A percentile compares a stretch with the other conserved stretches of the same genome.
Evolutionary conservation across 1,140 invertebrate species (phyloP).

Genomic region (Sesamia nonagrioides): DNA sequence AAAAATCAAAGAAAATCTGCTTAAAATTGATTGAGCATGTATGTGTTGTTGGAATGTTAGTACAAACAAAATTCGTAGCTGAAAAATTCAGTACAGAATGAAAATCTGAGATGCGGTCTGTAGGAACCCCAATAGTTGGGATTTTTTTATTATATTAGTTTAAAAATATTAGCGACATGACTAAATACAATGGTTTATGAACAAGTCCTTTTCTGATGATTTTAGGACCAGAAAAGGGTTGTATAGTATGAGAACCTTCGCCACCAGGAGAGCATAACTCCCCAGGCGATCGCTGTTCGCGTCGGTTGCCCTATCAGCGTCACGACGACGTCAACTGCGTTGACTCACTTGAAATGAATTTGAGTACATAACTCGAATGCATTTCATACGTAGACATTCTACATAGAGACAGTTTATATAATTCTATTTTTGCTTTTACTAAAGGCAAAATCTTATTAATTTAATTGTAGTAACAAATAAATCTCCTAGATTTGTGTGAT

Average conservation of each 20-base stretch:
- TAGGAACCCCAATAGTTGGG: not conserved
- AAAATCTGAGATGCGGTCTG: not conserved
- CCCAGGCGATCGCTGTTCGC: conserved; percentile 58
- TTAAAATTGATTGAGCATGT: no score
- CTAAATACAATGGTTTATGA: conserved; percentile 55
- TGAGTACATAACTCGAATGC: conserved; percentile 43
- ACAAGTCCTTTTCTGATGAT: conserved; percentile 61
- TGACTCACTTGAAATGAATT: conserved; percentile 63
- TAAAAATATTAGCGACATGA: conserved; percentile 11
- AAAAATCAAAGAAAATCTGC: no score
- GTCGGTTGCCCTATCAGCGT: conserved; percentile 57
- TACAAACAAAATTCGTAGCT: not conserved
- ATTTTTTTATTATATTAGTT: not conserved
- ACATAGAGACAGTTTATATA: not conserved
- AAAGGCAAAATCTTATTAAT: no score
- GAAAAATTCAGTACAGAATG: not conserved
- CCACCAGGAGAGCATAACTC: conserved; percentile 68
- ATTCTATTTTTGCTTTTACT: not conserved
- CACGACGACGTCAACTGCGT: conserved; percentile 51
- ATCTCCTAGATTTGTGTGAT: no score
- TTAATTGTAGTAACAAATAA: no score
- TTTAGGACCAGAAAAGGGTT: conserved; percentile 78
- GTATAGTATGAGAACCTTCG: conserved; percentile 71
- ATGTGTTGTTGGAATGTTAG: no score
- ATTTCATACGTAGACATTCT: conserved; percentile 2